Evolutionary conservation across 2,113 vertebrate genomes (phyloP), one percentile per base, ranked within the genome.

Genomic region (Monopterus albus): DNA sequence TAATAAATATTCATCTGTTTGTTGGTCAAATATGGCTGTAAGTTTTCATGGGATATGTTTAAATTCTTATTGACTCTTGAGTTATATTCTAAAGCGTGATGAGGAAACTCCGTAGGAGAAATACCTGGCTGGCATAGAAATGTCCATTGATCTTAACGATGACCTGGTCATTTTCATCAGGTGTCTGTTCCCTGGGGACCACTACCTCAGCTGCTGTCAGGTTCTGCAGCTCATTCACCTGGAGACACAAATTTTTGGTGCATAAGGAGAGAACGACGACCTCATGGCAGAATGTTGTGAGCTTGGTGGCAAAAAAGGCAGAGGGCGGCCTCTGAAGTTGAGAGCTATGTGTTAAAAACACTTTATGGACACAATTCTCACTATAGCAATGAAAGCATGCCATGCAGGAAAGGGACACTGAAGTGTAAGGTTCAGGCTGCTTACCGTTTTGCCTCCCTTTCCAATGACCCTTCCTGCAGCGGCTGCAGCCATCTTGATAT

Each of bases 41-140:
- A 7, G 2, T 11, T 43, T 20, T 39, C 4, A 14, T 6, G 7
- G 13, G 18, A 29, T 26, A 10, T 15, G 8, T 15, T 9, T 9
- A 2, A 29, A 43, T 29, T 0, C 20, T 28, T 43, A 21, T 14
- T 1, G 12, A 8, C 4, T 20, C 26, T 43, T 52, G 6, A 21
- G 26, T 33, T 35, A 17, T n/a, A n/a, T n/a, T n/a, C n/a, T n/a
- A n/a, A n/a, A n/a, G n/a, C n/a, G n/a, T n/a, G n/a, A n/a, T n/a
- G n/a, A n/a, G n/a, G n/a, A n/a, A n/a, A n/a, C n/a, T n/a, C n/a
- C n/a, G n/a, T n/a, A n/a, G n/a, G n/a, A n/a, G n/a, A n/a, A n/a
- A n/a, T 89, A 98, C 97, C 96, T 98, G 97, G 90, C 96, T 98
- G 84, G 97, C 96, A 2, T 97, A 98, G 93, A 98, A 98, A 87